A percentile compares a stretch with the other conserved stretches of the same genome.
Conservation (phyloP, 2,888 invertebrate species). For the Perizoma affinitatum region DNA sequence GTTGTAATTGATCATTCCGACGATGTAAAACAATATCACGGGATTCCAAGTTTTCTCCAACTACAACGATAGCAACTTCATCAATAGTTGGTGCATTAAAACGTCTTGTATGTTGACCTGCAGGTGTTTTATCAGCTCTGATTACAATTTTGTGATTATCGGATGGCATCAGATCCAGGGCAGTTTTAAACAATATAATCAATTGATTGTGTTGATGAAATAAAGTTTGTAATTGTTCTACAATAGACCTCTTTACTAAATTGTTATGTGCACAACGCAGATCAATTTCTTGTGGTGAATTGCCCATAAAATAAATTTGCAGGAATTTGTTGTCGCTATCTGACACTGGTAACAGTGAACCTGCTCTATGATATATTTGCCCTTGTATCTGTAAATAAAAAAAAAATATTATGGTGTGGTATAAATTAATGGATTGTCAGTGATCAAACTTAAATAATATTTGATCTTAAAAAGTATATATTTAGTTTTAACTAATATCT, state of each 20-base stretch:
- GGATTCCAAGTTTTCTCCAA: conserved; percentile 40
- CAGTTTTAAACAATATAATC: conserved; percentile 39
- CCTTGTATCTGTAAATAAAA: conserved; percentile 40
- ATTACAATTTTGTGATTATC: conserved; percentile 49
- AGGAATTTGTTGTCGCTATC: conserved; percentile 45
- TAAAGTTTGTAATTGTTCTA: conserved; percentile 1
- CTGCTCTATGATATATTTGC: conserved; percentile 38
- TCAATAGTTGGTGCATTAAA: conserved; percentile 49
- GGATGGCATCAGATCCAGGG: conserved; percentile 44
- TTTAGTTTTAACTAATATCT: no score
- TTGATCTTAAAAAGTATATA: no score
- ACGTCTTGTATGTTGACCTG: conserved; percentile 42
- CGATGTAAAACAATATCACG: conserved; percentile 51
- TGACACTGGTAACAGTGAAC: conserved; percentile 45
- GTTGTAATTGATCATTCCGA: conserved; percentile 41
- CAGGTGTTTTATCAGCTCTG: conserved; percentile 48
- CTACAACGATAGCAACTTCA: conserved; percentile 45
- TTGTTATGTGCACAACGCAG: conserved; percentile 5
- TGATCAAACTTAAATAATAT: no score
- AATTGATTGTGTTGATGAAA: conserved; percentile 36
- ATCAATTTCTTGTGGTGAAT: background rate
- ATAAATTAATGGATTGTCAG: no score
- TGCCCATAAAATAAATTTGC: conserved; percentile 14
- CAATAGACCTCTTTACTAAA: background rate
- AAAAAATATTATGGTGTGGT: no score